These are phyloP conservation scores for Tinea trinotella DNA, from an alignment of 2,888 invertebrate genomes.

Conservation along the genomic window DNA sequence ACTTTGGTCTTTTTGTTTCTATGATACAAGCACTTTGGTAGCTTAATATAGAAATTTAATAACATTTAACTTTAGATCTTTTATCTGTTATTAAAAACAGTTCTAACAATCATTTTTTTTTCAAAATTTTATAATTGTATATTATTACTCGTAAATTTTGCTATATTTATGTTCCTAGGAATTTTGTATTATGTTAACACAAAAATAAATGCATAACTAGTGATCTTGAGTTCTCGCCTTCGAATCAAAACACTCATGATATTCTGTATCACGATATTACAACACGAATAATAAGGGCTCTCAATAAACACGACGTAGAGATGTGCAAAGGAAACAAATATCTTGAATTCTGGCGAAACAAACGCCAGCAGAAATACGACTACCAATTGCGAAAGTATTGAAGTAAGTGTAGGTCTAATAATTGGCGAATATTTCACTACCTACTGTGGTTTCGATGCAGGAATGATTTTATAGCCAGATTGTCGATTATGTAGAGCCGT, in stretches of 20 bases:
- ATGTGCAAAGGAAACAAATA: background rate
- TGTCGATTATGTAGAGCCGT: conserved; percentile 1
- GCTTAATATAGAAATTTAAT: no score
- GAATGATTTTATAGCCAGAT: conserved; percentile 8
- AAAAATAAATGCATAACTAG: background rate
- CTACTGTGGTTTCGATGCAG: conserved; percentile 6
- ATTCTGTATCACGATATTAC: conserved; percentile 29
- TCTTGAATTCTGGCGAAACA: conserved; percentile 6
- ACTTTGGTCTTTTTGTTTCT: no score
- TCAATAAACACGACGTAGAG: conserved; percentile 31
- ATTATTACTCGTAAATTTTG: no score
- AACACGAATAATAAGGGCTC: conserved; percentile 38
- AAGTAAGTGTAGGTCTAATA: conserved; percentile 12
- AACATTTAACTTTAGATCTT: no score
- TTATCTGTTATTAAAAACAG: no score
- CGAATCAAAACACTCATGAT: background rate
- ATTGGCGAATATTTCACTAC: conserved; percentile 13
- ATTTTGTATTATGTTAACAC: no score
- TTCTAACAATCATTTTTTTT: no score
- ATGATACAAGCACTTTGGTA: no score
- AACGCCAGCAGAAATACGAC: no score
- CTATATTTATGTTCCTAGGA: no score
- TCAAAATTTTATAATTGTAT: no score
- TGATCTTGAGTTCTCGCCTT: background rate
- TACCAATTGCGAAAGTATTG: conserved; percentile 4